Evolutionary conservation across 2,797 vertebrate species (phyloP), one percentile per base, ranked within the genome.

Genomic region (Ispidina lecontei): DNA sequence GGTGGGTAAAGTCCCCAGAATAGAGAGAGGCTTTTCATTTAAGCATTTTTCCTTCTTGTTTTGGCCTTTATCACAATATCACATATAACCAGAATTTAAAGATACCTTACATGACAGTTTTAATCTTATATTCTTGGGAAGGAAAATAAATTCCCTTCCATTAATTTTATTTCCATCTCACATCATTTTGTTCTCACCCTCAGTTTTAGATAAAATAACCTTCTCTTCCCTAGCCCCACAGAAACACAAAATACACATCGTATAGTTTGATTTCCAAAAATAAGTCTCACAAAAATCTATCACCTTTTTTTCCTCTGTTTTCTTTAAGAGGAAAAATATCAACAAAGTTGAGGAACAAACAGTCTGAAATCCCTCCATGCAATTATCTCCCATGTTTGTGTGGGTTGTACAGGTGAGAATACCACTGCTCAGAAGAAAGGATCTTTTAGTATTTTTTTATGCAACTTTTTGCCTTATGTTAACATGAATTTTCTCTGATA

Each of bases 401-500:
- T 72, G 20, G 12, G 29, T 26, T 62, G 11, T 69, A 44, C 19
- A 37, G 39, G 67, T n/a, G 14, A 67, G 17, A 71, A 67, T 23
- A 71, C 5, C 29, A 39, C 14, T 21, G 4, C 63, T 62, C 22
- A 55, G 47, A 74, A 63, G 28, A 21, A 87, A 89, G 69, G 47
- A n/a, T 9, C 6, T 63, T 84, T 55, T 37, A 23, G 18, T 47
- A 37, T 23, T 83, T 91, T 10, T 43, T 41, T 67, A 59, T 18
- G 43, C 18, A 72, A n/a, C 7, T 72, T 80, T 93, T 80, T 87
- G 12, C 59, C 12, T 83, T 51, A 49, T 1, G 5, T 85, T 47
- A 77, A 71, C 39, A 35, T 59, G 74, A 91, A 75, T 55, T 63
- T 6, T 47, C 51, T 75, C 62, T 65, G 55, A 95, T 95, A 95